A percentile compares a stretch with the other conserved stretches of the same genome.
These are phyloP conservation scores for Protomyctophum bolini DNA, from an alignment of 2,113 vertebrate genomes.

Conservation along the genomic window DNA sequence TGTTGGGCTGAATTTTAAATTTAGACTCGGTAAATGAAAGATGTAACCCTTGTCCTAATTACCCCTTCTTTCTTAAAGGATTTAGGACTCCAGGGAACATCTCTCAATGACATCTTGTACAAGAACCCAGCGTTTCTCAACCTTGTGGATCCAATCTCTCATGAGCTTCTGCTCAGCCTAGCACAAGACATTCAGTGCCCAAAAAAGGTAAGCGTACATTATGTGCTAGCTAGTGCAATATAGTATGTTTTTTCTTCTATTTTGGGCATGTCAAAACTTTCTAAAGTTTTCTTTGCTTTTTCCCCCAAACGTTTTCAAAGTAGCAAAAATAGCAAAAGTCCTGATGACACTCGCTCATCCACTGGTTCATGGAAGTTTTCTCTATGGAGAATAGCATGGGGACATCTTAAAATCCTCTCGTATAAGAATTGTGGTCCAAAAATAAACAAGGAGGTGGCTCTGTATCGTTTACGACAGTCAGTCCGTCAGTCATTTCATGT, in stretches of 20 bases:
- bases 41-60: too few relatives aligned
- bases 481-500: too few relatives aligned
- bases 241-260: too few relatives aligned
- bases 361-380: too few relatives aligned
- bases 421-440: too few relatives aligned
- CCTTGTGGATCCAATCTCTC: constrained; percentile 92
- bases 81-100: constrained; percentile 87
- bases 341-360: too few relatives aligned
- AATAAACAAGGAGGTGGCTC: too few relatives aligned
- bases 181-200: constrained; percentile 89
- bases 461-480: too few relatives aligned
- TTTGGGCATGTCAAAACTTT: not conserved
- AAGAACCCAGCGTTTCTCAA: constrained; percentile 89
- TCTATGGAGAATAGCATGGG: too few relatives aligned
- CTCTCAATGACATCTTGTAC: constrained; percentile 89
- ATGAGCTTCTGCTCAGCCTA: constrained; percentile 86
- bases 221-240: not conserved
- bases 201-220: constrained; percentile 79
- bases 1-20: not conserved
- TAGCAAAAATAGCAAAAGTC: too few relatives aligned
- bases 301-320: not conserved
- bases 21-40: too few relatives aligned
- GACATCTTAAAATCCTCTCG: too few relatives aligned
- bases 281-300: not conserved
- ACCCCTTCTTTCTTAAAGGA: constrained; percentile 72